A percentile compares a stretch with the other conserved stretches of the same genome.
Evolutionary conservation across 1,140 invertebrate genomes (phyloP).

Genomic region (Gonatopus flavifemur): DNA sequence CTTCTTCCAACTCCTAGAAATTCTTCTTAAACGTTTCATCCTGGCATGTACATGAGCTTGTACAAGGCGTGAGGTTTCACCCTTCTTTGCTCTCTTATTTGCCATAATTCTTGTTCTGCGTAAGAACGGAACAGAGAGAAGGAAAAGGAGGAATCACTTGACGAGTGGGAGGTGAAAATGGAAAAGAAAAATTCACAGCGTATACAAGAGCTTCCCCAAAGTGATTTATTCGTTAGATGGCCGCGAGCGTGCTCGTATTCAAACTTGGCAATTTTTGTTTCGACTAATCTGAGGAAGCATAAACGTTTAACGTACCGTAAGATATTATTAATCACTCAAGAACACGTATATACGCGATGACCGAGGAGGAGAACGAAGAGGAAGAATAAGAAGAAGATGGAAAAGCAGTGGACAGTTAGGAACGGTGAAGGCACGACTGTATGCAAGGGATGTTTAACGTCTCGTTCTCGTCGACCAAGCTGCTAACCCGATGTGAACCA

Average conservation of each 20-base stretch:
- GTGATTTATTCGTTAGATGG: conserved; percentile 33
- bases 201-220: conserved; percentile 22
- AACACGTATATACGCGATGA: not conserved
- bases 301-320: conserved; percentile 31
- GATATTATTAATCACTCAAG: conserved; percentile 36
- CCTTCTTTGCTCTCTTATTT: conserved; percentile 23
- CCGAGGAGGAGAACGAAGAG: not conserved
- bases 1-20: not conserved
- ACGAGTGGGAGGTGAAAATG: not conserved
- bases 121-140: not conserved
- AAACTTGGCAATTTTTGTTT: conserved; percentile 32
- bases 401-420: too few relatives aligned
- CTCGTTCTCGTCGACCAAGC: too few relatives aligned
- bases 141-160: not conserved
- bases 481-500: too few relatives aligned
- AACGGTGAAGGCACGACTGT: too few relatives aligned
- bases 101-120: conserved; percentile 25
- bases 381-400: not conserved
- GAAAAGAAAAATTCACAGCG: conserved; percentile 3
- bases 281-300: conserved; percentile 34
- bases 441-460: too few relatives aligned
- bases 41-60: not conserved
- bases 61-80: too few relatives aligned
- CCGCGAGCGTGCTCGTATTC: conserved; percentile 23
- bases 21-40: not conserved